A percentile compares a stretch with the other conserved stretches of the same genome.
phyloP scores from a whole-genome alignment of 2,113 vertebrate genomes.

The Caranx ignobilis region DNA sequence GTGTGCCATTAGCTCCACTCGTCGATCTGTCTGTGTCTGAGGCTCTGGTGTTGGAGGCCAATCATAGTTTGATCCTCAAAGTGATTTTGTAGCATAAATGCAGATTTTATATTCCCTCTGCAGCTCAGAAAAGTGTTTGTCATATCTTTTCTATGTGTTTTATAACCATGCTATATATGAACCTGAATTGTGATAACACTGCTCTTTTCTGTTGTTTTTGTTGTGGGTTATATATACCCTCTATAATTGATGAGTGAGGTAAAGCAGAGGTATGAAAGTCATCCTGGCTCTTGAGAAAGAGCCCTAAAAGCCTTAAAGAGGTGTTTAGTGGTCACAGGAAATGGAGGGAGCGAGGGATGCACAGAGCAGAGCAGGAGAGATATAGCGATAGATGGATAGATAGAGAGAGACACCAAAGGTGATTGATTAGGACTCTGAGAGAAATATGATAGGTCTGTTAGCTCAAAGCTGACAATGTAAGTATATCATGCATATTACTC shows the following conservation, averaged over 20 bases:
- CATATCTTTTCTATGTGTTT: background rate
- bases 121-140: background rate
- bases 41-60: background rate
- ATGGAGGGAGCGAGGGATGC: slow-evolving; percentile 54
- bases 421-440: slow-evolving; percentile 48
- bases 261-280: slow-evolving; percentile 66
- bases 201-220: slow-evolving; percentile 3
- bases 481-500: slow-evolving; percentile 1
- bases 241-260: slow-evolving; percentile 71
- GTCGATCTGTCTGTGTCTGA: slow-evolving; percentile 4
- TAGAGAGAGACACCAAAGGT: slow-evolving; percentile 18
- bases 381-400: background rate
- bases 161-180: background rate
- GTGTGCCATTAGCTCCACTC: background rate
- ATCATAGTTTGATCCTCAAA: background rate
- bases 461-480: slow-evolving; percentile 1
- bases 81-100: background rate
- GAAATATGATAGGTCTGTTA: slow-evolving; percentile 49
- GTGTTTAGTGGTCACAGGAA: slow-evolving; percentile 77
- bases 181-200: background rate
- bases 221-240: slow-evolving; percentile 9
- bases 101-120: background rate
- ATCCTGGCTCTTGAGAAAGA: slow-evolving; percentile 45
- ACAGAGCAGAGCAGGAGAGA: slow-evolving; percentile 29
- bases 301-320: slow-evolving; percentile 74